Evolutionary conservation across 2,113 vertebrate genomes (phyloP).

Genomic region (Solea senegalensis): DNA sequence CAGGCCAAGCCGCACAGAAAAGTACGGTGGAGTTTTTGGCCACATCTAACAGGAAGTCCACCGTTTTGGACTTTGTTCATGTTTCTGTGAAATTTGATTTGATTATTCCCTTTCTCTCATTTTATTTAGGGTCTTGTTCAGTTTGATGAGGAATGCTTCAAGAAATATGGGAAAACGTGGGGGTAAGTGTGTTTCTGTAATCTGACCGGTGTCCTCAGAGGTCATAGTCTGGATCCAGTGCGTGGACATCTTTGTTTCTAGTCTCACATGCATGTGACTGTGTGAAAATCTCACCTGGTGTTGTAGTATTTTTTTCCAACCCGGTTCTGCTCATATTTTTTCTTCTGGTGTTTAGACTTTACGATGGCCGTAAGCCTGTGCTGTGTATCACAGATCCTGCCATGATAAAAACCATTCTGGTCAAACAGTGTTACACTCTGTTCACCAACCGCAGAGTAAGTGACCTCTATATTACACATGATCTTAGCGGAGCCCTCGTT

Average conservation of each 20-base stretch:
- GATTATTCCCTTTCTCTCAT: not conserved
- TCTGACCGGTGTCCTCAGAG: no score
- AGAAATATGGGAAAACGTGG: constrained; percentile 83
- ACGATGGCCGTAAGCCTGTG: constrained; percentile 77
- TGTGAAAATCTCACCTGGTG: no score
- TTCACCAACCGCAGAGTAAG: constrained; percentile 76
- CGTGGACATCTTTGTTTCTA: no score
- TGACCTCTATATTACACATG: not conserved
- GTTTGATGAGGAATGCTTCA: constrained; percentile 77
- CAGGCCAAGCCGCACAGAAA: no score
- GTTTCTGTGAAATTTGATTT: no score
- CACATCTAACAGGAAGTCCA: no score
- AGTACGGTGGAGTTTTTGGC: no score
- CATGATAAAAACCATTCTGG: constrained; percentile 75
- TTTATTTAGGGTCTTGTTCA: constrained; percentile 62
- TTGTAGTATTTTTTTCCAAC: no score
- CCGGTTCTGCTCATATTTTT: no score
- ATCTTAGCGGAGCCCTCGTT: not conserved
- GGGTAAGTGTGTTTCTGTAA: constrained; percentile 58
- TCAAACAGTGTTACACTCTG: constrained; percentile 78
- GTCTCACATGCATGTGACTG: no score
- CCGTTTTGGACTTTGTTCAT: no score
- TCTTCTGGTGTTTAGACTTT: constrained; percentile 63
- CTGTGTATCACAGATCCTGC: constrained; percentile 69
- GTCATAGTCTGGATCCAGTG: no score